These are phyloP conservation scores for Coluber constrictor DNA, from an alignment of 2,797 vertebrate species.

Conservation along the genomic window DNA sequence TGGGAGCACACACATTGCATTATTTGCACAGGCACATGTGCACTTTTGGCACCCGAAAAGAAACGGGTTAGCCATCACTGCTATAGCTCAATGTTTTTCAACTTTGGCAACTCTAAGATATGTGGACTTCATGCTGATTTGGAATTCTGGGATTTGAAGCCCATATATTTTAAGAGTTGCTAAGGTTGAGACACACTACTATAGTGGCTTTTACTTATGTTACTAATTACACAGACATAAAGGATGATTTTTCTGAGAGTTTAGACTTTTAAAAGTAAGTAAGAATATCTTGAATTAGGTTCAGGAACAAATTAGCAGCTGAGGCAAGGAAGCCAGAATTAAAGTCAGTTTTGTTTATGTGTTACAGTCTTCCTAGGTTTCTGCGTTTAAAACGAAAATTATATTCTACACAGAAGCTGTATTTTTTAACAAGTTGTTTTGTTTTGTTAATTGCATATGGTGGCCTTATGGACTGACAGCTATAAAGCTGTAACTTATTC, in stretches of 20 bases:
- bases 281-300: neutral
- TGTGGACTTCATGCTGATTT: neutral
- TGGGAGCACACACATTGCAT: too few species aligned
- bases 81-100: neutral
- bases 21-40: too few species aligned
- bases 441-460: neutral
- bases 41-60: too few species aligned
- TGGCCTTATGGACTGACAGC: rapidly evolving
- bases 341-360: neutral
- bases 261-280: neutral
- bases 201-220: neutral
- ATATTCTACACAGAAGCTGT: neutral
- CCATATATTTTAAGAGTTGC: neutral
- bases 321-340: neutral
- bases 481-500: neutral
- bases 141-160: neutral
- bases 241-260: neutral
- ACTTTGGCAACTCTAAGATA: neutral
- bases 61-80: too few species aligned
- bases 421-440: neutral
- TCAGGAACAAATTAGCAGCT: conserved; percentile 7
- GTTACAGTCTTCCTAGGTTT: neutral
- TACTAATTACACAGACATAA: neutral
- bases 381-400: neutral
- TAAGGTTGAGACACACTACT: neutral